A percentile compares a stretch with the other conserved stretches of the same genome.
Evolutionary conservation across 23 tunicate species (phyloP).

Genomic region (Trididemnum clinides): DNA sequence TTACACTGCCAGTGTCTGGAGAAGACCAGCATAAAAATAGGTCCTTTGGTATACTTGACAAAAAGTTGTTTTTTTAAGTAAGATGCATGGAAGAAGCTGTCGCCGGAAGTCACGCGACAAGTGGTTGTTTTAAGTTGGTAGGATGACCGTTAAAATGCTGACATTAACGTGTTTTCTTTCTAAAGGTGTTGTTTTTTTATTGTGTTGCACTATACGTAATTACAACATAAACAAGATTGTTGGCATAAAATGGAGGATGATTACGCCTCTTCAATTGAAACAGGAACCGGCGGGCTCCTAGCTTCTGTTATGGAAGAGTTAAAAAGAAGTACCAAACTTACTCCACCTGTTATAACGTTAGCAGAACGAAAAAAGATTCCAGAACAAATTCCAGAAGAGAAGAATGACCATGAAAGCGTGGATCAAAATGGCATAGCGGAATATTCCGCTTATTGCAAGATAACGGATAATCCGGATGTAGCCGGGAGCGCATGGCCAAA

Average conservation of each 20-base stretch:
- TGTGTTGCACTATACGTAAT: neutral
- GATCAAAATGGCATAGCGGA: slow-evolving; percentile 3
- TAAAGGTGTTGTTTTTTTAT: neutral
- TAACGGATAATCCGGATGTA: neutral
- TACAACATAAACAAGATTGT: neutral
- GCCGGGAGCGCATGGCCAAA: neutral
- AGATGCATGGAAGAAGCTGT: too few relatives aligned
- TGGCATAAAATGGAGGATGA: neutral
- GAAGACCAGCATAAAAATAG: too few relatives aligned
- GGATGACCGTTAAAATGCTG: too few relatives aligned
- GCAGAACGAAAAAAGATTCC: neutral
- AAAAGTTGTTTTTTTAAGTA: too few relatives aligned
- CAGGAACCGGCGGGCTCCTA: neutral
- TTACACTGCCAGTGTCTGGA: too few relatives aligned
- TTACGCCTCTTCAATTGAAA: neutral
- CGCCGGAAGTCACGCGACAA: too few relatives aligned
- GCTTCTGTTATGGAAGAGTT: neutral
- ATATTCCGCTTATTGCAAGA: neutral
- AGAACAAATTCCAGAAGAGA: too few relatives aligned
- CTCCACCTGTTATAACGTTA: neutral
- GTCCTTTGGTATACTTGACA: too few relatives aligned
- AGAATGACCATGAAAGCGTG: too few relatives aligned
- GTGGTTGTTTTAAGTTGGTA: too few relatives aligned
- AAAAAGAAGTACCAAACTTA: neutral
- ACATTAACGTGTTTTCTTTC: too few relatives aligned